Evolutionary conservation across 2,113 vertebrate genomes (phyloP).

Genomic region (cat (Felis catus)): DNA sequence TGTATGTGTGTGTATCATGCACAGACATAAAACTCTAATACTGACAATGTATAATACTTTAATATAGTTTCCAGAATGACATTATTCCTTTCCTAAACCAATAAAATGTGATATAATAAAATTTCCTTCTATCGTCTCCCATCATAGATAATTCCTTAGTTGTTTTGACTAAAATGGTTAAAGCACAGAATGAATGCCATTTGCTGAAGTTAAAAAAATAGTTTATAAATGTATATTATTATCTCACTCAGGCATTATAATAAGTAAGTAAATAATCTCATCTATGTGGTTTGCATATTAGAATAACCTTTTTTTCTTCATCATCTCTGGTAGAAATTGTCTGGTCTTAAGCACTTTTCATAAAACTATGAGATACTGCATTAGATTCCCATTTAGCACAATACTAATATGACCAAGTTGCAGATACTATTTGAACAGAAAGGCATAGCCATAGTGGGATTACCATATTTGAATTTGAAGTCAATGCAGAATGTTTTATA

Average conservation of each 20-base stretch:
- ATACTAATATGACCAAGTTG: background rate
- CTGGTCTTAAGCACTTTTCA: background rate
- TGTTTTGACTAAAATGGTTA: background rate
- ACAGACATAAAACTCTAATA: background rate
- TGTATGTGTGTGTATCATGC: background rate
- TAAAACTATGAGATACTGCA: background rate
- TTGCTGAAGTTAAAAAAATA: background rate
- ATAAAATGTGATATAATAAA: constrained; percentile 10
- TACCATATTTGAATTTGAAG: background rate
- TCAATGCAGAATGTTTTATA: background rate
- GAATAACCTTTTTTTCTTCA: background rate
- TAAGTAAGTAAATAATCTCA: background rate
- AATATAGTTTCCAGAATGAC: background rate
- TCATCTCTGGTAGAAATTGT: background rate
- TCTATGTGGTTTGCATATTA: background rate
- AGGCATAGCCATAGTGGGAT: background rate
- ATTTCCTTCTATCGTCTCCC: background rate
- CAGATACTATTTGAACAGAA: background rate
- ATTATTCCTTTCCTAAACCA: constrained; percentile 10
- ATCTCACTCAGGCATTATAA: background rate
- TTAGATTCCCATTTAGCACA: background rate
- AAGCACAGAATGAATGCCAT: background rate
- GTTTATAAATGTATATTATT: background rate
- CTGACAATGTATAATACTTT: background rate
- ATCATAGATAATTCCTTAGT: background rate